These are phyloP conservation scores for Stichodactyla mertensii DNA, from an alignment of 64 coral and sea anemone genomes.

Conservation along the genomic window DNA sequence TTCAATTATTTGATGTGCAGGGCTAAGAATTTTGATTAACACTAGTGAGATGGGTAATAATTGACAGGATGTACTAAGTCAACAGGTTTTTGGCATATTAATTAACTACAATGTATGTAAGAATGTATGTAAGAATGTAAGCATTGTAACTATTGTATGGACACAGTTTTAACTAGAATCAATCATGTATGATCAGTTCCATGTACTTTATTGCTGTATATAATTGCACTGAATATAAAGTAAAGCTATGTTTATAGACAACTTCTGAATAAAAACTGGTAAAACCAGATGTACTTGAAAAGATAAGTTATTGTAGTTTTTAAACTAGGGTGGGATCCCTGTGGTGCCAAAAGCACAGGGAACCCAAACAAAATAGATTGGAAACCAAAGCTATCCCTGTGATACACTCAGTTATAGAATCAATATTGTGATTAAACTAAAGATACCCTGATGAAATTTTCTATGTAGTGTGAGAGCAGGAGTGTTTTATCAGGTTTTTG, in stretches of 20 bases:
- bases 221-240: slow-evolving; percentile 15
- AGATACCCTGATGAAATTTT: too few species aligned
- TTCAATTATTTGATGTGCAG: neutral
- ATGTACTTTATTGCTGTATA: slow-evolving; percentile 3
- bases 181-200: neutral
- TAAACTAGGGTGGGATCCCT: neutral
- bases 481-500: too few species aligned
- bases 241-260: slow-evolving; percentile 11
- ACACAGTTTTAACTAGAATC: neutral
- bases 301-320: neutral
- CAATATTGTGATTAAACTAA: too few species aligned
- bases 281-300: neutral
- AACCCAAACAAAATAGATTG: neutral
- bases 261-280: slow-evolving; percentile 12
- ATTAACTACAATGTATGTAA: neutral
- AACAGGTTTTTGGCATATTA: neutral
- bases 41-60: neutral
- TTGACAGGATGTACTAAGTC: neutral
- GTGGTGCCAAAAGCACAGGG: neutral
- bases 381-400: too few species aligned
- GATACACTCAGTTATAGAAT: too few species aligned
- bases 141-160: neutral
- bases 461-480: too few species aligned
- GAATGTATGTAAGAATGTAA: neutral
- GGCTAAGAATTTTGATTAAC: neutral